Percentiles rank a stretch among this genome's conserved stretches.
These are phyloP conservation scores for Mesoclemmys tuberculata DNA, from an alignment of 2,113 vertebrate genomes.

Conservation along the genomic window DNA sequence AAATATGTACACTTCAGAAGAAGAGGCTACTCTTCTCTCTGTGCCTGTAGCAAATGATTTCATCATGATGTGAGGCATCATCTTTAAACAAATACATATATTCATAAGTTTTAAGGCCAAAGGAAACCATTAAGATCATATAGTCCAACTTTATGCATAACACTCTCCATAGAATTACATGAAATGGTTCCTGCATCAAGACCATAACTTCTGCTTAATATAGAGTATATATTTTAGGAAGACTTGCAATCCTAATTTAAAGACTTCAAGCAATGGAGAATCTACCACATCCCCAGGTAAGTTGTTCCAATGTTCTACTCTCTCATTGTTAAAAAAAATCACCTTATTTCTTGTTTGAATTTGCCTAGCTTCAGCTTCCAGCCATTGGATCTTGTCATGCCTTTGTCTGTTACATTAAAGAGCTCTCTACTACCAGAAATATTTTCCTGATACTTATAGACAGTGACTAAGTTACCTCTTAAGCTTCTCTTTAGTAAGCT, in stretches of 20 bases:
- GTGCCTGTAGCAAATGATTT: not conserved
- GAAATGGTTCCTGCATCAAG: constrained; percentile 42
- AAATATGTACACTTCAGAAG: not conserved
- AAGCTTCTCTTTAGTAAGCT: constrained; percentile 12
- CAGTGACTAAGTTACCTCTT: not conserved
- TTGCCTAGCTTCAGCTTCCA: not conserved
- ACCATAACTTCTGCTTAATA: constrained; percentile 3
- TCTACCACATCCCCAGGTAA: not conserved
- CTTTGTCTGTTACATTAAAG: constrained; percentile 7
- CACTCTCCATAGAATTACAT: not conserved
- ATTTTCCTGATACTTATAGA: constrained; percentile 1
- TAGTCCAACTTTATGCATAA: constrained; percentile 30
- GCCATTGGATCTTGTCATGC: not conserved
- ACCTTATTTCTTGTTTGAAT: not conserved
- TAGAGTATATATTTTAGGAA: not conserved
- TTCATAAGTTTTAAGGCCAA: not conserved
- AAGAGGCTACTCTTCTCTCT: constrained; percentile 29
- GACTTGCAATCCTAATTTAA: not conserved
- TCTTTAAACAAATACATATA: not conserved
- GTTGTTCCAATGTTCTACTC: not conserved
- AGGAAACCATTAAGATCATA: constrained; percentile 19
- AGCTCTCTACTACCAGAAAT: constrained; percentile 4
- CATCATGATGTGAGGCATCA: not conserved
- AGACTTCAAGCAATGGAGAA: not conserved
- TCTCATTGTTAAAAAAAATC: not conserved